These are phyloP conservation scores for Sogatella furcifera DNA, from an alignment of 1,140 invertebrate species.

Conservation along the genomic window DNA sequence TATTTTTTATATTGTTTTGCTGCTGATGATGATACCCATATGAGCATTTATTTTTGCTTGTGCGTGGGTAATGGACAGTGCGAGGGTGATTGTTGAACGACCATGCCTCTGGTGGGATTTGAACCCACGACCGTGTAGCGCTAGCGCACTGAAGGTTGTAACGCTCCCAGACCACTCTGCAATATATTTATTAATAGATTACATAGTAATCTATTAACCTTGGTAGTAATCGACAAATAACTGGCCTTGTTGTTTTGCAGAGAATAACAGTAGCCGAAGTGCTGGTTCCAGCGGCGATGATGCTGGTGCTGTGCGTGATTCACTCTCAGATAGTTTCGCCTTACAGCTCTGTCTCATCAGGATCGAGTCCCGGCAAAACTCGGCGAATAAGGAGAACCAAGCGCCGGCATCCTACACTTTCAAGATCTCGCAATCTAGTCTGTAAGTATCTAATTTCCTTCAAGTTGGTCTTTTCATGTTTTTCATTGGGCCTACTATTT, in stretches of 20 bases:
- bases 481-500: too few relatives aligned
- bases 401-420: slow-evolving; percentile 5
- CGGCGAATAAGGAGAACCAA: slow-evolving; percentile 28
- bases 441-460: background rate
- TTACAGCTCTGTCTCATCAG: slow-evolving; percentile 33
- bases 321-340: slow-evolving; percentile 87
- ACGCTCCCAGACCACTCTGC: too few relatives aligned
- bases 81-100: too few relatives aligned
- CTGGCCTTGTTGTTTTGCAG: slow-evolving; percentile 27
- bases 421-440: slow-evolving; percentile 1
- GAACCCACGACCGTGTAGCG: too few relatives aligned
- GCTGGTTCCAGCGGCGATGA: slow-evolving; percentile 66
- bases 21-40: too few relatives aligned
- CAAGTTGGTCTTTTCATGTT: too few relatives aligned
- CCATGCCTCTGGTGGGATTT: too few relatives aligned
- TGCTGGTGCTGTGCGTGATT: slow-evolving; percentile 69
- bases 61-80: too few relatives aligned
- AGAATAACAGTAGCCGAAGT: slow-evolving; percentile 48
- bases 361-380: slow-evolving; percentile 12
- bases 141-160: too few relatives aligned
- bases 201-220: background rate
- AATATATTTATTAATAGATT: background rate
- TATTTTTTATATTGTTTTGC: too few relatives aligned
- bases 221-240: background rate
- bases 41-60: too few relatives aligned